These are phyloP conservation scores for Notechis scutatus DNA, from an alignment of 2,113 vertebrate genomes.

Conservation along the genomic window DNA sequence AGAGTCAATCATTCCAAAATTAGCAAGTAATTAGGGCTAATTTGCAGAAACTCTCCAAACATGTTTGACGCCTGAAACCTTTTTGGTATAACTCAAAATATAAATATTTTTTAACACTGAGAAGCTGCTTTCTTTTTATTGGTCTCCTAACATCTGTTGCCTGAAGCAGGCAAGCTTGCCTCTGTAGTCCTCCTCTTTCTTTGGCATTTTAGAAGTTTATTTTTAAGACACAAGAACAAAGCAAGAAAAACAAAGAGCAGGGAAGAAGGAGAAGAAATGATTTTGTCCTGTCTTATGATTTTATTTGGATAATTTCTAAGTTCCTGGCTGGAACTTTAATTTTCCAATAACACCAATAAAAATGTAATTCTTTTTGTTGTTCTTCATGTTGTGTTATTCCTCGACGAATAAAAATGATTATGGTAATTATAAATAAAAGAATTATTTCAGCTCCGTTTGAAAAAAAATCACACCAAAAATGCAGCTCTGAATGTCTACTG, in stretches of 20 bases:
- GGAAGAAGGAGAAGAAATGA: neutral
- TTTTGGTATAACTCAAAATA: neutral
- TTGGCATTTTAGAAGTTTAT: neutral
- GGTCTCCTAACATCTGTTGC: neutral
- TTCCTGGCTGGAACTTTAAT: neutral
- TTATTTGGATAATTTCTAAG: neutral
- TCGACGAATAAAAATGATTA: neutral
- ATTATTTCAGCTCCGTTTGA: neutral
- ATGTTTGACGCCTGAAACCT: neutral
- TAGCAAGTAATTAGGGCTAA: neutral
- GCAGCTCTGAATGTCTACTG: conserved; percentile 33
- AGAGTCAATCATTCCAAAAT: neutral
- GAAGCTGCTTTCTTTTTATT: neutral
- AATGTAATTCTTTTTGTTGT: neutral
- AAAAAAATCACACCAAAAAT: conserved; percentile 27
- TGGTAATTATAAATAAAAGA: neutral
- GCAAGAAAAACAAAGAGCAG: neutral
- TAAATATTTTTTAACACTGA: neutral
- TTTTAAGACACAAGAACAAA: conserved; percentile 36
- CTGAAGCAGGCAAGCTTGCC: neutral
- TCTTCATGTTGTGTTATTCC: neutral
- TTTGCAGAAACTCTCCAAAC: neutral
- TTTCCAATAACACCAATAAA: neutral
- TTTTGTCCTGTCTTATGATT: neutral
- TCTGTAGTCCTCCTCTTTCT: neutral